Conservation (phyloP, 23 tunicate species). For the Halocynthia roretzi region DNA sequence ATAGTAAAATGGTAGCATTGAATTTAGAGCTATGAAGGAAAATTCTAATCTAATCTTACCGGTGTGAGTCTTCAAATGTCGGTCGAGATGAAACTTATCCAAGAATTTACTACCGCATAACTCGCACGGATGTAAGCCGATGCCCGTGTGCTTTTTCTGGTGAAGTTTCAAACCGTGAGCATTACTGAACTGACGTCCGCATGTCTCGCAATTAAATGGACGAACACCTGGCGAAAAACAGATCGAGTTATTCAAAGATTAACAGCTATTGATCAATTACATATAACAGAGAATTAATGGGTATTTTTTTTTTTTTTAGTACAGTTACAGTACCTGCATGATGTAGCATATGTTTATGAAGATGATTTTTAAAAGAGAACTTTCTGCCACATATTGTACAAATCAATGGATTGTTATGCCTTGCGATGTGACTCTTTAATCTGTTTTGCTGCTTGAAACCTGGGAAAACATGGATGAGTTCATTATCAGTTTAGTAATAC, state of each 20-base stretch:
- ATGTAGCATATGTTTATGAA: constrained; percentile 50
- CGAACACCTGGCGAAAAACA: constrained; percentile 29
- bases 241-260: not conserved
- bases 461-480: constrained; percentile 18
- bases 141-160: constrained; percentile 83
- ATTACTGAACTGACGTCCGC: constrained; percentile 77
- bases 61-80: constrained; percentile 52
- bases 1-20: not conserved
- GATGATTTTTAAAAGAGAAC: constrained; percentile 40
- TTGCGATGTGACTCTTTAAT: constrained; percentile 26
- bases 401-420: constrained; percentile 45
- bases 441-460: constrained; percentile 36
- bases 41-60: constrained; percentile 22
- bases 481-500: not conserved
- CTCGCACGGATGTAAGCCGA: constrained; percentile 61
- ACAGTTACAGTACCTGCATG: constrained; percentile 52
- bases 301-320: too few relatives aligned
- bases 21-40: not conserved
- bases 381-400: constrained; percentile 78
- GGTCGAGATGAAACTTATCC: constrained; percentile 52
- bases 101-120: constrained; percentile 66
- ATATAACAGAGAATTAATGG: not conserved
- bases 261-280: not conserved
- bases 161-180: constrained; percentile 55
- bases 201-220: constrained; percentile 66